Percentiles rank a stretch among this genome's conserved stretches.
Conservation (phyloP, 1,140 invertebrate genomes). For the Dryas iulia region DNA sequence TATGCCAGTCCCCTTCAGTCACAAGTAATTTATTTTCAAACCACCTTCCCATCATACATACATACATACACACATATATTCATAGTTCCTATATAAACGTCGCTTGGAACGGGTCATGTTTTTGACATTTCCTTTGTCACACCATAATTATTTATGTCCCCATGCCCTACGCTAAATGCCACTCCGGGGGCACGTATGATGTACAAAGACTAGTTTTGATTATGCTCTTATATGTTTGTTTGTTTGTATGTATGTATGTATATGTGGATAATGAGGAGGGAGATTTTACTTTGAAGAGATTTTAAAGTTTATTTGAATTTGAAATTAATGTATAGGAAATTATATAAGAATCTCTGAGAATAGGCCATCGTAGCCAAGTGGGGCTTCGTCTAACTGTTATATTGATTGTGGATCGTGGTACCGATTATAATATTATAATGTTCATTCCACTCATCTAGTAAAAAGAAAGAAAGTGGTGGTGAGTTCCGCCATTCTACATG, state of each 20-base stretch:
- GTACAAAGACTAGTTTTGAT: constrained; percentile 8
- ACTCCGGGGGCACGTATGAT: not conserved
- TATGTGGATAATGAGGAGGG: no score
- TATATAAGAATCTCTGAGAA: no score
- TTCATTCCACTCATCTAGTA: no score
- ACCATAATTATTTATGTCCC: constrained; percentile 19
- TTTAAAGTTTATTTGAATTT: no score
- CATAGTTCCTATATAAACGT: not conserved
- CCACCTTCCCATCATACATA: not conserved
- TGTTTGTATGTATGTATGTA: not conserved
- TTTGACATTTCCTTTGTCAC: constrained; percentile 22
- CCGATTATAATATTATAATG: no score
- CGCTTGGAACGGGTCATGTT: constrained; percentile 9
- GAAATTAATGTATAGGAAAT: no score
- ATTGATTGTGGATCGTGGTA: no score
- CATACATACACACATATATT: not conserved
- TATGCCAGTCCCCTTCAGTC: not conserved
- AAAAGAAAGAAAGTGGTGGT: no score
- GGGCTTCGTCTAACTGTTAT: no score
- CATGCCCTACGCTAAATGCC: constrained; percentile 2
- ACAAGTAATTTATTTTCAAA: not conserved
- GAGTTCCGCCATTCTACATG: no score
- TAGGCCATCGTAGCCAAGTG: no score
- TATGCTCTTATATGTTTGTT: not conserved
- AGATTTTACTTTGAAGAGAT: no score